Percentiles rank a stretch among this genome's conserved stretches.
These are phyloP conservation scores for Ladona fulva DNA, from an alignment of 1,140 invertebrate species.

Conservation along the genomic window DNA sequence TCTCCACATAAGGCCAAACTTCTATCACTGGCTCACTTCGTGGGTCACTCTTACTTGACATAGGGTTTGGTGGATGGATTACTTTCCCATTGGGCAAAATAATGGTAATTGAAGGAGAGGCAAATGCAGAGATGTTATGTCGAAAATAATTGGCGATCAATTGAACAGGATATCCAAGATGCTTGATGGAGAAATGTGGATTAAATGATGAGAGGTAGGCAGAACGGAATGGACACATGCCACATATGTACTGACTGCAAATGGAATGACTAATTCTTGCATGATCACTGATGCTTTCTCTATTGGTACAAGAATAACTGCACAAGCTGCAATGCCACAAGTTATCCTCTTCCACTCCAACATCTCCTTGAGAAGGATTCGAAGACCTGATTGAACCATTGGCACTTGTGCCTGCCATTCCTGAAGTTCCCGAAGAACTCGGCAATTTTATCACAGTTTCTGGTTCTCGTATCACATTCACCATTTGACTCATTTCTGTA, in stretches of 20 bases:
- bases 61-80: neutral
- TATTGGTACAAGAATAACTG: conserved; percentile 47
- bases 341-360: conserved; percentile 33
- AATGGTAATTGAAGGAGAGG: neutral
- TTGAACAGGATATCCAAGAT: conserved; percentile 32
- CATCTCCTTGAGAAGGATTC: conserved; percentile 21
- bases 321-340: conserved; percentile 63
- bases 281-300: conserved; percentile 49
- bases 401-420: conserved; percentile 12
- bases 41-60: conserved; percentile 12
- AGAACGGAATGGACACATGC: conserved; percentile 47
- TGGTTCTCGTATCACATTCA: conserved; percentile 47
- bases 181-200: conserved; percentile 45
- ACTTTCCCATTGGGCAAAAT: neutral
- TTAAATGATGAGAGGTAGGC: conserved; percentile 44
- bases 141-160: neutral
- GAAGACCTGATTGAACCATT: conserved; percentile 9
- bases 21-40: conserved; percentile 12
- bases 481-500: conserved; percentile 39
- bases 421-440: conserved; percentile 19
- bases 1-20: neutral
- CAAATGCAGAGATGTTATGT: neutral
- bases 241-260: conserved; percentile 56
- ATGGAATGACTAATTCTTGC: conserved; percentile 46
- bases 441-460: conserved; percentile 27